These are phyloP conservation scores for Fratercula arctica DNA, from an alignment of 2,797 vertebrate species.

Conservation along the genomic window DNA sequence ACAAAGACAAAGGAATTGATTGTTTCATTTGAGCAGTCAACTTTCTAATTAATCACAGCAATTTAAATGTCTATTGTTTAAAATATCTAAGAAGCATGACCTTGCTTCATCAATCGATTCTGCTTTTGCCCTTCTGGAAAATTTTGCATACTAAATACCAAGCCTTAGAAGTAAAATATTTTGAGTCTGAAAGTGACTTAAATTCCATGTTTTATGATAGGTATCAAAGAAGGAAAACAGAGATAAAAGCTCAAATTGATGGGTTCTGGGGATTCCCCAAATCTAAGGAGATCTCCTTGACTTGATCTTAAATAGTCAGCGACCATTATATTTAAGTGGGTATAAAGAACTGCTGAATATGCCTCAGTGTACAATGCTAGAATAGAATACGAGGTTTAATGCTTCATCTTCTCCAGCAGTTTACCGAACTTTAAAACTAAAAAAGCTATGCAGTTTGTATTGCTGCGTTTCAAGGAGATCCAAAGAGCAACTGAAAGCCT, in stretches of 20 bases:
- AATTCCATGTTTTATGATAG: background rate
- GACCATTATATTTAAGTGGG: rapidly evolving
- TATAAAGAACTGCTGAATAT: background rate
- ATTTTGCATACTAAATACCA: background rate
- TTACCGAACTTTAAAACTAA: background rate
- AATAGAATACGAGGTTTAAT: background rate
- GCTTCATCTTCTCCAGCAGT: background rate
- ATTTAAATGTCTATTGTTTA: background rate
- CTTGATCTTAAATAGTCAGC: rapidly evolving
- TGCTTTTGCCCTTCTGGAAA: background rate
- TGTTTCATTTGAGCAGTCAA: slow-evolving; percentile 38
- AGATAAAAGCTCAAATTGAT: background rate
- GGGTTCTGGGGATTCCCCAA: background rate
- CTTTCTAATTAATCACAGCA: background rate
- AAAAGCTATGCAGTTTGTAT: background rate
- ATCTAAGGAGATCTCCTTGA: background rate
- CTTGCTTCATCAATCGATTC: background rate
- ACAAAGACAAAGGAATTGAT: slow-evolving; percentile 38
- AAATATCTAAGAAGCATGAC: background rate
- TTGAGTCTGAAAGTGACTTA: background rate
- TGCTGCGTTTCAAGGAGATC: background rate
- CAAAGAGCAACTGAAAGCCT: too few relatives aligned
- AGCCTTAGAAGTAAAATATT: background rate
- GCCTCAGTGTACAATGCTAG: too few relatives aligned
- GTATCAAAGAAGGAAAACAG: background rate